phyloP scores from a whole-genome alignment of 2,113 vertebrate genomes.

The Todiramphus saurophagus region DNA sequence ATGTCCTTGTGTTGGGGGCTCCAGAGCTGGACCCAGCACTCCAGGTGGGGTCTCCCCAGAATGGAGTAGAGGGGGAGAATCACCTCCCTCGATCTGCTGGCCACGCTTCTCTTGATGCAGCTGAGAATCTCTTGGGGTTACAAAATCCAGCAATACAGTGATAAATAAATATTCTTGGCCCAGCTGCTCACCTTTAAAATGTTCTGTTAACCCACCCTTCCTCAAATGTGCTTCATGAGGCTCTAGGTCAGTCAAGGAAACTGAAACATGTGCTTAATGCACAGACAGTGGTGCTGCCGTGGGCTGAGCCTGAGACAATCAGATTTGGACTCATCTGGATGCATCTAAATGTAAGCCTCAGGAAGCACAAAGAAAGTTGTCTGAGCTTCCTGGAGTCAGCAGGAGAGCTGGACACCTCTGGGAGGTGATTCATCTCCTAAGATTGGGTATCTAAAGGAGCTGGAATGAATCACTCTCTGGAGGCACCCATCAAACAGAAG shows the following conservation, averaged over 20 bases:
- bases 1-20: too few relatives aligned
- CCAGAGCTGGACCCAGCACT: too few relatives aligned
- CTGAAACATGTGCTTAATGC: background rate
- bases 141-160: background rate
- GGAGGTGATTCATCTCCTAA: constrained; percentile 24
- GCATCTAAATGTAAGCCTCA: background rate
- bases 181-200: background rate
- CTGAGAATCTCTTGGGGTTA: background rate
- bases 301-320: background rate
- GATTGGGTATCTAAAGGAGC: background rate
- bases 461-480: constrained; percentile 22
- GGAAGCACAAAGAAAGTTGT: background rate
- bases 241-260: background rate
- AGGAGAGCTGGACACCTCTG: background rate
- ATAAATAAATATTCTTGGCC: background rate
- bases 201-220: background rate
- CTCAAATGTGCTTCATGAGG: background rate
- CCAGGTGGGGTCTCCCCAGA: too few relatives aligned
- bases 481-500: background rate
- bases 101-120: too few relatives aligned
- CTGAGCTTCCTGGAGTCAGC: background rate
- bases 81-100: too few relatives aligned
- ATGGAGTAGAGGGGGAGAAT: too few relatives aligned
- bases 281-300: background rate
- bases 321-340: background rate